A percentile compares a stretch with the other conserved stretches of the same genome.
Conservation (phyloP, 2,888 invertebrate genomes). For the Ptilodon capucinus region DNA sequence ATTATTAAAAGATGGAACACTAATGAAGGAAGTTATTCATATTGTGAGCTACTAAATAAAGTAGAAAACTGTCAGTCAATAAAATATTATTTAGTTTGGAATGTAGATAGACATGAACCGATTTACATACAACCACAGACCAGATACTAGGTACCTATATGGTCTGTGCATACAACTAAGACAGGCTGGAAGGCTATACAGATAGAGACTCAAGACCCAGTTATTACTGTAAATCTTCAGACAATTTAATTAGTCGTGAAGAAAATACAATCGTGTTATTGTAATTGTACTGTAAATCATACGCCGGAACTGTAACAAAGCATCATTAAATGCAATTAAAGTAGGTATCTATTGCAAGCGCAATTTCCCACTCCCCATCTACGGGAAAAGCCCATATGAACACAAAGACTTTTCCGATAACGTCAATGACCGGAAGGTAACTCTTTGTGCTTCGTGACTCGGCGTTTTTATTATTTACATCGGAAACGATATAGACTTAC, state of each 20-base stretch:
- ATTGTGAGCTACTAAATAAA: no score
- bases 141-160: no score
- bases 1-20: no score
- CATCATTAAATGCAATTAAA: background rate
- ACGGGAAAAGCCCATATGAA: constrained; percentile 38
- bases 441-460: constrained; percentile 38
- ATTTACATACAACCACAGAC: no score
- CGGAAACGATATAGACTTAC: background rate
- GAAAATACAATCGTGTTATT: background rate
- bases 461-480: constrained; percentile 15
- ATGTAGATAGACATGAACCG: no score
- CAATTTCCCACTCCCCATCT: background rate
- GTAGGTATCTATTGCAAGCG: background rate
- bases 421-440: constrained; percentile 46
- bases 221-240: background rate
- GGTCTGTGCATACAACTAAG: no score
- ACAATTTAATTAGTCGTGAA: background rate
- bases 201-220: no score
- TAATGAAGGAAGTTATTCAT: no score
- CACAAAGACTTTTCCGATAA: constrained; percentile 41
- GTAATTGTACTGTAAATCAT: background rate
- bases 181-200: no score
- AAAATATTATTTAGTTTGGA: no score
- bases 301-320: background rate
- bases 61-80: no score